Base-by-base conservation (phyloP, 2,888 invertebrate species). In the Xestia c-nigrum region DNA sequence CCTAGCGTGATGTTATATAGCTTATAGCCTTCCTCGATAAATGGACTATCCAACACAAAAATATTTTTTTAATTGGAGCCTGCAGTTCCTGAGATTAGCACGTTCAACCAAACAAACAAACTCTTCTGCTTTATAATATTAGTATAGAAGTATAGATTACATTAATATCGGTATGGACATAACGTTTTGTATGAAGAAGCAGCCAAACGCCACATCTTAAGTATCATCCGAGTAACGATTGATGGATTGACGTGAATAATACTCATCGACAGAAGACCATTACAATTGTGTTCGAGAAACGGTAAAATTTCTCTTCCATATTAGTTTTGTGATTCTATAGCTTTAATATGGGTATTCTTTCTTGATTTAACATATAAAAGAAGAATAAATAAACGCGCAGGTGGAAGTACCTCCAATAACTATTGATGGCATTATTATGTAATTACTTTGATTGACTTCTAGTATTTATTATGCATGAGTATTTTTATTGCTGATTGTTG, bases 181-280 rank as follows among this genome's bases (percentile, higher is more conserved):
- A 50, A 19, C 50, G 21, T 21, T 50, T 80, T 78, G 80, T 84
- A 74, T 84, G 80, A 31, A 84, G 59, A 59, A 46, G 47, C 46
- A 43, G 66, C 31, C 9, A 52, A 71, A 31, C 38, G 3, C 38
- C 16, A n/a, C 67, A 68, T 40, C 55, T 69, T 38, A 75, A 70
- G 68, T 69, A 61, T 65, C 68, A 80, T 38, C 55, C 55, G 67
- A 47, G 64, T 59, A 63, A 61, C 52, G 82, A 85, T 84, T 84
- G 83, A 85, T 81, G 74, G 85, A 74, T 84, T 71, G 85, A 84
- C 78, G 65, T 73, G 65, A 68, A 82, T 72, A 73, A 75, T 72
- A 75, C 85, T 84, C 68, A 80, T 61, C 67, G 57, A 84, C 43
- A 82, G 75, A 80, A 71, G 47, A 80, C 63, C 79, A 76, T 78